Evolutionary conservation across 2,113 vertebrate species (phyloP).

Genomic region (Psephotus haematonotus): DNA sequence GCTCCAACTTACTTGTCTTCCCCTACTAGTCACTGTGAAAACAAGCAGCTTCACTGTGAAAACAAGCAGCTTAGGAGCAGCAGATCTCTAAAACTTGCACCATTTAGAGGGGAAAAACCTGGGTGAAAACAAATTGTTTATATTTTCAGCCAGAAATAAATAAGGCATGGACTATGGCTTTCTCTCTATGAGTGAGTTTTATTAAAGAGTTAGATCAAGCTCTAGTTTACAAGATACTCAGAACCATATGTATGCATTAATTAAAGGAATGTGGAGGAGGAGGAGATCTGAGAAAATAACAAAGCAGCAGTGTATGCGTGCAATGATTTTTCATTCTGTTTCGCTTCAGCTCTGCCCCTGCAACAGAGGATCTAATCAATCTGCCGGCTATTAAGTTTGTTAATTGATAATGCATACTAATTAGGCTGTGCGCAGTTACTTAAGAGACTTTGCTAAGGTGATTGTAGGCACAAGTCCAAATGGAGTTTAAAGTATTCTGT

Average conservation of each 20-base stretch:
- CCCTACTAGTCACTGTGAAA: neutral
- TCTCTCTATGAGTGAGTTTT: constrained; percentile 76
- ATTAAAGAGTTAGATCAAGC: constrained; percentile 86
- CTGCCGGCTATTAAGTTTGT: constrained; percentile 99
- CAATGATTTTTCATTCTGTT: constrained; percentile 98
- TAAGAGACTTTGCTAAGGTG: constrained; percentile 99
- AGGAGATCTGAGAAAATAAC: constrained; percentile 89
- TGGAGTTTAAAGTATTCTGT: constrained; percentile 99
- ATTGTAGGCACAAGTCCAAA: constrained; percentile 99
- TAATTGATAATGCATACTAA: constrained; percentile 99
- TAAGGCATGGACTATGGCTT: constrained; percentile 45
- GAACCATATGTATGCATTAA: constrained; percentile 95
- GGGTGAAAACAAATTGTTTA: constrained; percentile 42
- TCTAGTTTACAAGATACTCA: constrained; percentile 87
- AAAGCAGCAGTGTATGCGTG: constrained; percentile 82
- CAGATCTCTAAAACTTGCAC: constrained; percentile 47
- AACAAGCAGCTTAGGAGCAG: constrained; percentile 21
- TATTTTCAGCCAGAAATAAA: constrained; percentile 54
- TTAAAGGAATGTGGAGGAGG: constrained; percentile 92
- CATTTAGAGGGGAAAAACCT: constrained; percentile 35
- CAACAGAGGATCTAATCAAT: constrained; percentile 99
- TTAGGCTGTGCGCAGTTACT: constrained; percentile 97
- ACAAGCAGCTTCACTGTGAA: neutral
- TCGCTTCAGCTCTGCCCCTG: constrained; percentile 97
- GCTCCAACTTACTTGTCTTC: constrained; percentile 10